Percentiles rank a stretch among this genome's conserved stretches.
These are phyloP conservation scores for Urocolius indicus DNA, from an alignment of 2,113 vertebrate genomes.

Conservation along the genomic window DNA sequence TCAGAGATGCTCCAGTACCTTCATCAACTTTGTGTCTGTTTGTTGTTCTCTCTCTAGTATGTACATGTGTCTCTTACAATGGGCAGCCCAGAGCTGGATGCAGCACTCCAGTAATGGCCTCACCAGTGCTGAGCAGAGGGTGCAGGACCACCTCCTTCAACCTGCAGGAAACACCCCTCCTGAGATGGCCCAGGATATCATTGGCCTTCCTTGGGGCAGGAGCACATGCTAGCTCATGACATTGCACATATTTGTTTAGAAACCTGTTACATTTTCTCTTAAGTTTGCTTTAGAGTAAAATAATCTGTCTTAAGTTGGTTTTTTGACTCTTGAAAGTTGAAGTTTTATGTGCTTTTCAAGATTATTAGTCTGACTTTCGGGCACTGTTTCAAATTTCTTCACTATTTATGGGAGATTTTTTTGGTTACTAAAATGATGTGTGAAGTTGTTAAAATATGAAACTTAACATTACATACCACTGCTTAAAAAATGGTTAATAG, in stretches of 20 bases:
- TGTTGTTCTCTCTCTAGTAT: neutral
- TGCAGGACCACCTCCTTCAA: fast-evolving
- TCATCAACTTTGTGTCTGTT: neutral
- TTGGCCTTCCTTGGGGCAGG: neutral
- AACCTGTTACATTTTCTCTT: neutral
- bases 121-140: neutral
- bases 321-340: neutral
- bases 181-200: neutral
- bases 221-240: neutral
- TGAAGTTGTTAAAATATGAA: neutral
- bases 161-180: neutral
- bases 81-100: neutral
- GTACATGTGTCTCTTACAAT: neutral
- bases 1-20: neutral
- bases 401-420: neutral
- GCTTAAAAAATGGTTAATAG: neutral
- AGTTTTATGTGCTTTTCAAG: neutral
- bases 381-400: neutral
- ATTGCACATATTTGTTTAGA: neutral
- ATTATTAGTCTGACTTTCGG: neutral
- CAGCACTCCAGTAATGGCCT: neutral
- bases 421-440: neutral
- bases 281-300: neutral
- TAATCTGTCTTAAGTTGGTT: neutral
- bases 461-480: neutral